Conservation (phyloP, 1,140 invertebrate genomes). For the Drosophila lacteicornis region DNA sequence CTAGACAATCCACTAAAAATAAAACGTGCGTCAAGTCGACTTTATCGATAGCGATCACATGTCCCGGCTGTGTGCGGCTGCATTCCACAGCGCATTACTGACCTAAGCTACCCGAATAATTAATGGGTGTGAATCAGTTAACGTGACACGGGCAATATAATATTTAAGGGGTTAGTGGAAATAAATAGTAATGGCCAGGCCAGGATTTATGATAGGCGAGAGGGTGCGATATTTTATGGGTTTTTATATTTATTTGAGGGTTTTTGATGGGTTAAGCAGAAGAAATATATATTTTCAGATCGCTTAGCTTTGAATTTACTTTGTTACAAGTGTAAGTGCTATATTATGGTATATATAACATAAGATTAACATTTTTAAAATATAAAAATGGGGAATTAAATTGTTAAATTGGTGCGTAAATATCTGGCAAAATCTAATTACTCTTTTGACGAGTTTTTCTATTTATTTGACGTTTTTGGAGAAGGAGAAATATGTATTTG, state of each 20-base stretch:
- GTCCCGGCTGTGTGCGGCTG: slow-evolving; percentile 15
- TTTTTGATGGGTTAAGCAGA: not conserved
- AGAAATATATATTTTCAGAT: no score
- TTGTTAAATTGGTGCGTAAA: no score
- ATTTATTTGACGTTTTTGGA: no score
- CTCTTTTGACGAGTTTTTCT: no score
- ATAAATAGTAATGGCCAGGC: slow-evolving; percentile 1
- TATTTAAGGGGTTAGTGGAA: slow-evolving; percentile 12
- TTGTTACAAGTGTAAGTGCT: no score
- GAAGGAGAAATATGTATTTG: no score
- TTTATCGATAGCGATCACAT: slow-evolving; percentile 38
- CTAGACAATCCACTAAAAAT: slow-evolving; percentile 46
- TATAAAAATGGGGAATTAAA: no score
- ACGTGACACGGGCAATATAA: slow-evolving; percentile 24
- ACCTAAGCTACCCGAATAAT: slow-evolving; percentile 59
- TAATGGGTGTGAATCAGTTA: slow-evolving; percentile 42
- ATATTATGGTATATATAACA: no score
- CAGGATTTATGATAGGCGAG: not conserved
- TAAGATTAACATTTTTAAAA: no score
- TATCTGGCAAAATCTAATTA: no score
- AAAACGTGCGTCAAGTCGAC: slow-evolving; percentile 43
- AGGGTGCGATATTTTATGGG: not conserved
- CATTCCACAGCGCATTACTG: slow-evolving; percentile 47
- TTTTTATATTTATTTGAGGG: not conserved
- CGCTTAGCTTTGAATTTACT: no score